Evolutionary conservation across 2,113 vertebrate genomes (phyloP).

Genomic region (Corythornis vintsioides): DNA sequence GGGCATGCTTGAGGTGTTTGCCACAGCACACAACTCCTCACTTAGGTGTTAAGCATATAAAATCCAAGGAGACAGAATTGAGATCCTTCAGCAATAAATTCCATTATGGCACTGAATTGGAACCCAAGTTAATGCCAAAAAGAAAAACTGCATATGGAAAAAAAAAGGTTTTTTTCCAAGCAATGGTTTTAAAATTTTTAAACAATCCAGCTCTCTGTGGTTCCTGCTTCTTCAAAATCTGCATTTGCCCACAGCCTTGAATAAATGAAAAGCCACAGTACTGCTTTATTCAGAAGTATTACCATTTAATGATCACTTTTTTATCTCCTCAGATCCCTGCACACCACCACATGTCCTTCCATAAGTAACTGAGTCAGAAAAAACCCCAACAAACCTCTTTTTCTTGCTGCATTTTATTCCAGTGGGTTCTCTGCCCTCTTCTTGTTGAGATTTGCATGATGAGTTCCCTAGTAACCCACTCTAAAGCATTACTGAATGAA

Average conservation of each 20-base stretch:
- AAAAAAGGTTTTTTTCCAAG: not conserved
- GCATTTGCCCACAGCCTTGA: not conserved
- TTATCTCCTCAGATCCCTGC: not conserved
- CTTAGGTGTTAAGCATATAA: not conserved
- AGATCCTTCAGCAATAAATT: not conserved
- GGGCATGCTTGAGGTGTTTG: not conserved
- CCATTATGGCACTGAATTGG: not conserved
- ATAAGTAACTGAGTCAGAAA: not conserved
- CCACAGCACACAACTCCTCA: not conserved
- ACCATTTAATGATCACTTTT: not conserved
- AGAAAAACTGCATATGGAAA: not conserved
- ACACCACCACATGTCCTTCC: not conserved
- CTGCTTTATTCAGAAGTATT: slow-evolving; percentile 5
- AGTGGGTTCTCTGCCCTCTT: not conserved
- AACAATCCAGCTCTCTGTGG: slow-evolving; percentile 2
- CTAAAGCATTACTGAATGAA: not conserved
- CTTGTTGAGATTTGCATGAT: not conserved
- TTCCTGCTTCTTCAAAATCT: slow-evolving; percentile 45
- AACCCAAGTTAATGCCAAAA: not conserved
- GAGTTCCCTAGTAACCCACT: not conserved
- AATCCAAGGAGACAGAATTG: not conserved
- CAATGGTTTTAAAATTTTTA: slow-evolving; percentile 44
- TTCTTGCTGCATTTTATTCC: not conserved
- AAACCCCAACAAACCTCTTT: not conserved
- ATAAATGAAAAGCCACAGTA: not conserved